phyloP scores from a whole-genome alignment of 2,113 vertebrate species.

The Pyrgilauda ruficollis region DNA sequence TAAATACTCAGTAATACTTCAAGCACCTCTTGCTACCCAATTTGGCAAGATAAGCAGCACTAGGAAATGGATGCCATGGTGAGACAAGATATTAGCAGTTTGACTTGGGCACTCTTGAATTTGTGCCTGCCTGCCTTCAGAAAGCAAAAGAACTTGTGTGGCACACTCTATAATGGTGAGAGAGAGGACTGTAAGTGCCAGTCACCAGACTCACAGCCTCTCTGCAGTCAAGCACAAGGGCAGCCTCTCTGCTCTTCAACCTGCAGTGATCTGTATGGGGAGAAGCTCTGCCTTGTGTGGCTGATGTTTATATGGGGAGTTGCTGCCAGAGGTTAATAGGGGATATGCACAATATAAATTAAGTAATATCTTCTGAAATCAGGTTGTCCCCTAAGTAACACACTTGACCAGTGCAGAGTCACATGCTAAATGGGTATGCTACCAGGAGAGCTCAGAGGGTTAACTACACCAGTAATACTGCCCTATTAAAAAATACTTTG shows the following conservation, averaged over 20 bases:
- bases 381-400: neutral
- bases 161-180: neutral
- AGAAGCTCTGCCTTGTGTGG: neutral
- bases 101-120: neutral
- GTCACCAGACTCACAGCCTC: neutral
- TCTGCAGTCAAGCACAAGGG: neutral
- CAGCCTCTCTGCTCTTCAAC: neutral
- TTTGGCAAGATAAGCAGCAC: slow-evolving; percentile 29
- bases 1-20: slow-evolving; percentile 27
- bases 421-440: neutral
- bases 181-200: neutral
- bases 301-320: neutral
- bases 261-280: neutral
- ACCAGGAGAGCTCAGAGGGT: neutral
- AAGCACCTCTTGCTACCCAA: slow-evolving; percentile 32
- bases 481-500: neutral
- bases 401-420: neutral
- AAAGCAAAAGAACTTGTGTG: neutral
- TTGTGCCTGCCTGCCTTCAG: neutral
- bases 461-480: neutral
- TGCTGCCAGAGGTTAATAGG: neutral
- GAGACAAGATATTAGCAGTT: neutral
- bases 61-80: neutral
- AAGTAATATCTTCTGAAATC: neutral
- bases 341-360: neutral